A percentile compares a stretch with the other conserved stretches of the same genome.
Evolutionary conservation across 2,888 invertebrate species (phyloP).

Genomic region (Ormyrus nitidulus): DNA sequence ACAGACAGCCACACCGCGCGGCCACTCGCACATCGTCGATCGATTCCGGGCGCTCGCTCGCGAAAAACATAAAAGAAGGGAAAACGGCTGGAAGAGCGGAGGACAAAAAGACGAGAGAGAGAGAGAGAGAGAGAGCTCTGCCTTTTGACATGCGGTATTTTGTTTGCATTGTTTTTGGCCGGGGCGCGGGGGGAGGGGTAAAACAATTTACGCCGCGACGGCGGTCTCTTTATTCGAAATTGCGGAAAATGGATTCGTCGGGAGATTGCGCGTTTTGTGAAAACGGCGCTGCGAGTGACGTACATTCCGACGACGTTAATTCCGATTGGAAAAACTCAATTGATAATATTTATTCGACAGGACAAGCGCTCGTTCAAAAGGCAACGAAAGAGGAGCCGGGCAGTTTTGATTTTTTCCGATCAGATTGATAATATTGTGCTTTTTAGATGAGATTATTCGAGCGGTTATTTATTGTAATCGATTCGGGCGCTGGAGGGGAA

Average conservation of each 20-base stretch:
- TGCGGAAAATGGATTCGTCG: conserved; percentile 44
- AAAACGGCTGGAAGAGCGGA: conserved; percentile 13
- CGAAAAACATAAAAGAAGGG: conserved; percentile 9
- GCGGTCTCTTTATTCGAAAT: conserved; percentile 32
- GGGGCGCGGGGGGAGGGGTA: neutral
- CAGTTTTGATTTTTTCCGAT: too few species aligned
- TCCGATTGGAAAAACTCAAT: conserved; percentile 20
- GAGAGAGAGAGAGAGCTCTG: neutral
- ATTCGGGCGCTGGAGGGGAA: too few species aligned
- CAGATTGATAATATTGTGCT: too few species aligned
- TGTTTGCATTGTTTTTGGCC: neutral
- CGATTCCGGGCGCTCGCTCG: conserved; percentile 12
- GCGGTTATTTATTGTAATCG: too few species aligned
- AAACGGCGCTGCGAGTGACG: conserved; percentile 21
- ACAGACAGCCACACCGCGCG: too few species aligned
- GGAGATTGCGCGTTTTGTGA: conserved; percentile 31
- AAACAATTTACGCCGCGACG: conserved; percentile 35
- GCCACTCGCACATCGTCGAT: neutral
- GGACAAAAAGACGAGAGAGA: conserved; percentile 8
- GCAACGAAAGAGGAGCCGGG: conserved; percentile 11
- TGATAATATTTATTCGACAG: conserved; percentile 34
- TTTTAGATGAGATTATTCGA: too few species aligned
- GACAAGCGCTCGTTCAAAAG: conserved; percentile 24
- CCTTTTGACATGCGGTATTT: conserved; percentile 1
- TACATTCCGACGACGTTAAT: conserved; percentile 15